Percentiles rank a stretch among this genome's conserved stretches.
phyloP scores from a whole-genome alignment of 2,888 invertebrate genomes.

The Ichneumoninae sp. region DNA sequence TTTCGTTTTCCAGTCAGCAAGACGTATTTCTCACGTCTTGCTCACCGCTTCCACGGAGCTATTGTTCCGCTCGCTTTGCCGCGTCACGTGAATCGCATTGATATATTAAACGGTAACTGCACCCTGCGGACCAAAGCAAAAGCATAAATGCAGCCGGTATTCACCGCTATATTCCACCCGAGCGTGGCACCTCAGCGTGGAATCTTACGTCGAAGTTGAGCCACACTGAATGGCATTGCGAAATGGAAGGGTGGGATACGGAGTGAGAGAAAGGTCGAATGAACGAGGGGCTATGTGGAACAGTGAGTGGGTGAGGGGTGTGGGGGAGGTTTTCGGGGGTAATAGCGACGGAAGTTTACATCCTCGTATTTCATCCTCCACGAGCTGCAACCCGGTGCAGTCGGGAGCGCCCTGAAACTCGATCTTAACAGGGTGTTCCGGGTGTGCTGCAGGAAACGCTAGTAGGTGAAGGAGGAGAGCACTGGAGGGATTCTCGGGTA shows the following conservation, averaged over 20 bases:
- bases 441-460: slow-evolving; percentile 19
- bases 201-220: slow-evolving; percentile 63
- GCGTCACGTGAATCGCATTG: slow-evolving; percentile 35
- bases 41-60: not conserved
- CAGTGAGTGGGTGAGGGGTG: slow-evolving; percentile 6
- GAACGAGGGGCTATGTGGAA: slow-evolving; percentile 28
- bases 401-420: slow-evolving; percentile 58
- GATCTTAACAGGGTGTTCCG: slow-evolving; percentile 67
- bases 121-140: slow-evolving; percentile 12
- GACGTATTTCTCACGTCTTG: not conserved
- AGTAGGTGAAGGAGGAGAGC: slow-evolving; percentile 37
- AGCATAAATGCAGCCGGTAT: slow-evolving; percentile 15
- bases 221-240: slow-evolving; percentile 39
- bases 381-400: slow-evolving; percentile 65
- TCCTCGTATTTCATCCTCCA: slow-evolving; percentile 69
- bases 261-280: slow-evolving; percentile 33
- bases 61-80: not conserved
- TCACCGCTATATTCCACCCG: slow-evolving; percentile 25
- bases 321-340: slow-evolving; percentile 58
- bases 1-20: not conserved
- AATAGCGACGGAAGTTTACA: slow-evolving; percentile 72
- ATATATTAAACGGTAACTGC: slow-evolving; percentile 44
- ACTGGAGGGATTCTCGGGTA: slow-evolving; percentile 50
- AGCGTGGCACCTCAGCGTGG: slow-evolving; percentile 50
- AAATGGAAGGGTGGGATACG: slow-evolving; percentile 21